Evolutionary conservation across 2,113 vertebrate genomes (phyloP).

Genomic region (Megaceryle maxima): DNA sequence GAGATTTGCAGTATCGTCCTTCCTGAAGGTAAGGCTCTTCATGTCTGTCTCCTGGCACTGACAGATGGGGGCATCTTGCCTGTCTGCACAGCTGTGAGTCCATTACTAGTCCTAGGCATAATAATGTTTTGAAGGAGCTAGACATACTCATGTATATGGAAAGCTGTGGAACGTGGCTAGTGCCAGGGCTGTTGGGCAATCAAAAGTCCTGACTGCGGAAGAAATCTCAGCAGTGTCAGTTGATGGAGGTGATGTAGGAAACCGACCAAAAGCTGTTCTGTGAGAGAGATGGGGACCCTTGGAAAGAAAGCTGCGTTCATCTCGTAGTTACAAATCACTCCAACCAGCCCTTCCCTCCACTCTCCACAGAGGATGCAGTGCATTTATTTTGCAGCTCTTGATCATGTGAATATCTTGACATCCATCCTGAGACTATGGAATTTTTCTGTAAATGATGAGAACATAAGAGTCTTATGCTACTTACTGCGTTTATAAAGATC

Average conservation of each 20-base stretch:
- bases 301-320: neutral
- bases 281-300: neutral
- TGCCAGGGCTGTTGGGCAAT: rapidly evolving
- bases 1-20: conserved; percentile 81
- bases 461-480: neutral
- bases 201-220: neutral
- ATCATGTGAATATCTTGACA: neutral
- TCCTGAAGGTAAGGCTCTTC: conserved; percentile 77
- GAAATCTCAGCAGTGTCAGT: neutral
- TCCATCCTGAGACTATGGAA: neutral
- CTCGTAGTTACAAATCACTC: neutral
- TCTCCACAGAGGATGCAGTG: neutral
- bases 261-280: neutral
- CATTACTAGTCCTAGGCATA: neutral
- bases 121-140: neutral
- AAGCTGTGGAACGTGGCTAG: neutral
- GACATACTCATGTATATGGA: neutral
- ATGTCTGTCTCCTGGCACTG: neutral
- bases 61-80: neutral
- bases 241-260: neutral
- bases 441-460: neutral
- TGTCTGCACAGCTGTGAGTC: neutral
- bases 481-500: neutral
- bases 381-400: neutral
- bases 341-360: neutral